Percentiles rank a stretch among this genome's conserved stretches.
Conservation (phyloP, 1,140 invertebrate genomes). For the Latrodectus geometricus region DNA sequence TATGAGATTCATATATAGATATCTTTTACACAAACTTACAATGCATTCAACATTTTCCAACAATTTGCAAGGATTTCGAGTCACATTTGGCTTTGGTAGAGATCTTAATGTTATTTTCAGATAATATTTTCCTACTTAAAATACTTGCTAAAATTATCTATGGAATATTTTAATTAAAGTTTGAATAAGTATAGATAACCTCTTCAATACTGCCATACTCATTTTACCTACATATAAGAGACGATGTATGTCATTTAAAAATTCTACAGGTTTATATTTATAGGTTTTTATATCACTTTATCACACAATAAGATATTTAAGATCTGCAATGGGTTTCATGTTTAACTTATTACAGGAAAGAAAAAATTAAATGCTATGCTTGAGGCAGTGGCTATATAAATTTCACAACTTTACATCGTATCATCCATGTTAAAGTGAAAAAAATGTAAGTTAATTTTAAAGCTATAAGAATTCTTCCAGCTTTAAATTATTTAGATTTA, state of each 20-base stretch:
- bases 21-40: neutral
- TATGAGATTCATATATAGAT: neutral
- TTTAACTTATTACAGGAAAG: neutral
- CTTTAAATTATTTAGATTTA: too few species aligned
- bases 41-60: neutral
- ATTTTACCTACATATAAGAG: constrained; percentile 3
- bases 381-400: neutral
- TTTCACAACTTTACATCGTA: too few species aligned
- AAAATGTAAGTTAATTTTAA: too few species aligned
- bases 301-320: constrained; percentile 45
- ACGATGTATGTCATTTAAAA: constrained; percentile 47
- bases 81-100: constrained; percentile 25
- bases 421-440: too few species aligned
- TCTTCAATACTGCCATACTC: neutral
- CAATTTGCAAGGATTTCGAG: constrained; percentile 17
- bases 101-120: constrained; percentile 5
- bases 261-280: constrained; percentile 46
- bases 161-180: neutral
- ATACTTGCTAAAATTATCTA: neutral
- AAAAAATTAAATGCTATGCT: neutral
- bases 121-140: constrained; percentile 16
- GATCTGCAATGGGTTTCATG: neutral
- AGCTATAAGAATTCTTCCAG: too few species aligned
- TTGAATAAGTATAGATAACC: constrained; percentile 18
- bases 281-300: constrained; percentile 38